Conservation (phyloP, 2,113 vertebrate species). For the Sterrhoptilus dennistouni region DNA sequence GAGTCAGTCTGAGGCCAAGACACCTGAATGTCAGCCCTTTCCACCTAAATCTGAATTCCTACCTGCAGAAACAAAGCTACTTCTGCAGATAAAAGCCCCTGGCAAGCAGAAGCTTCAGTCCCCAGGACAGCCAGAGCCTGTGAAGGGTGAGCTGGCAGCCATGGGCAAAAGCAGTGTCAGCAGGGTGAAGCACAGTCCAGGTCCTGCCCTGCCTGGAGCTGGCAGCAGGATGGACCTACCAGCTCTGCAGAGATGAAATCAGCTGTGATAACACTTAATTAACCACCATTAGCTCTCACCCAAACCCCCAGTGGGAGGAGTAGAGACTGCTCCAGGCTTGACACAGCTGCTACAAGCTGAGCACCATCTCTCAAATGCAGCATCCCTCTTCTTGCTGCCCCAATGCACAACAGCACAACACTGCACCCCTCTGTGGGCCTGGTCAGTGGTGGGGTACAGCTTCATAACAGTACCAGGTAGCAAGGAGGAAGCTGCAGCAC, state of each 20-base stretch:
- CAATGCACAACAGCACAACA: neutral
- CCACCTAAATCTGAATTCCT: neutral
- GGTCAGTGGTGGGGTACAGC: accelerated
- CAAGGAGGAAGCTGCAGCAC: neutral
- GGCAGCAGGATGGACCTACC: neutral
- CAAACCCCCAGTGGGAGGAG: neutral
- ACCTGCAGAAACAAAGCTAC: neutral
- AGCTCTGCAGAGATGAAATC: neutral
- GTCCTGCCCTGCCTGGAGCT: neutral
- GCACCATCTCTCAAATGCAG: neutral
- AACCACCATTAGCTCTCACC: neutral
- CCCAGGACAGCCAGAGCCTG: neutral
- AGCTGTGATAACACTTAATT: neutral
- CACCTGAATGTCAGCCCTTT: neutral
- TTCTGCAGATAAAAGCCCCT: neutral
- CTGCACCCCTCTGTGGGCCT: neutral
- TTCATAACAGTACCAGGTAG: neutral
- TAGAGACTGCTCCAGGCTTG: neutral
- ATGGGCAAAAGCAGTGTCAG: neutral
- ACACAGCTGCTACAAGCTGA: neutral
- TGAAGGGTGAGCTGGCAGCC: neutral
- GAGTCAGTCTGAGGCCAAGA: neutral
- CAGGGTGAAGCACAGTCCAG: neutral
- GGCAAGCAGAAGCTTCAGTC: neutral
- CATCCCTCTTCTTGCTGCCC: neutral